phyloP scores from a whole-genome alignment of 2,888 invertebrate species.

The Neocrepidodera transversa region DNA sequence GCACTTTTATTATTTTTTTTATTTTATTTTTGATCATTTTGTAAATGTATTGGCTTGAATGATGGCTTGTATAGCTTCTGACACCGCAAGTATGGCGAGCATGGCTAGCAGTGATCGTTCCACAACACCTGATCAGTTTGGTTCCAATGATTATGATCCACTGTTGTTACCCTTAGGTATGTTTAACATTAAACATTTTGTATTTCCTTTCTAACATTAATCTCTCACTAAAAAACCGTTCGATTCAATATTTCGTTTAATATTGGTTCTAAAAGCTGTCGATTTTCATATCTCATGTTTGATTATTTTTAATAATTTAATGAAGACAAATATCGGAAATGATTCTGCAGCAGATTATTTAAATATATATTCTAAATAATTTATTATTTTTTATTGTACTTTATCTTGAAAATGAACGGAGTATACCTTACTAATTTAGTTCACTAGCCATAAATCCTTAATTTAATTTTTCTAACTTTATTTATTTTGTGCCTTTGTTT shows the following conservation, averaged over 20 bases:
- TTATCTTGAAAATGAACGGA: too few species aligned
- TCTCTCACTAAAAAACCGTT: neutral
- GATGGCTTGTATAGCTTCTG: slow-evolving; percentile 57
- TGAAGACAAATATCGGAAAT: too few species aligned
- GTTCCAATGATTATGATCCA: slow-evolving; percentile 51
- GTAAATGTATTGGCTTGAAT: slow-evolving; percentile 47
- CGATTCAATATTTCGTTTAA: neutral
- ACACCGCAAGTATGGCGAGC: slow-evolving; percentile 61
- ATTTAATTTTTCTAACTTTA: too few species aligned
- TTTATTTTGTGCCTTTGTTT: too few species aligned
- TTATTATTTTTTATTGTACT: too few species aligned
- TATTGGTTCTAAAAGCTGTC: too few species aligned
- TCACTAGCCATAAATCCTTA: too few species aligned
- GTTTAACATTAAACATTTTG: slow-evolving; percentile 42
- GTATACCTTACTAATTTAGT: too few species aligned
- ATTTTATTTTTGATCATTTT: slow-evolving; percentile 35
- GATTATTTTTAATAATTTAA: too few species aligned
- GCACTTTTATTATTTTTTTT: slow-evolving; percentile 34
- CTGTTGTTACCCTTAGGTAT: slow-evolving; percentile 60
- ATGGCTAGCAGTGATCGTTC: slow-evolving; percentile 59
- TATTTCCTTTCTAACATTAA: neutral
- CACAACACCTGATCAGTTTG: slow-evolving; percentile 51
- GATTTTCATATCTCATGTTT: too few species aligned
- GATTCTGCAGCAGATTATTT: too few species aligned
- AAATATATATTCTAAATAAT: too few species aligned